Base-by-base conservation (phyloP, 2,113 vertebrate genomes). In the Tragelaphus scriptus region DNA sequence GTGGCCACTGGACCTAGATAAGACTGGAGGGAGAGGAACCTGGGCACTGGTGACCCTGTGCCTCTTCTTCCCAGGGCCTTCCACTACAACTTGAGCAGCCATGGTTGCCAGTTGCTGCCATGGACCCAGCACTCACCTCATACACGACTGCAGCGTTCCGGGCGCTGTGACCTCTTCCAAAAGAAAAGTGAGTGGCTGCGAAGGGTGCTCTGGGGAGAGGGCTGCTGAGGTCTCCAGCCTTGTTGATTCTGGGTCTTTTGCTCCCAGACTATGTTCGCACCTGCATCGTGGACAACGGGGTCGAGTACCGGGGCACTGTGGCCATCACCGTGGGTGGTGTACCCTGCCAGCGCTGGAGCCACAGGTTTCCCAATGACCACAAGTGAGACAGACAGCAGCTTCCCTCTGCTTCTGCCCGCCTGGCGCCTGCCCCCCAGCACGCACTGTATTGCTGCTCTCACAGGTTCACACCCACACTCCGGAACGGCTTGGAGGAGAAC, bases 311-410 rank as follows among this genome's bases (percentile, higher is more conserved):
- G 0, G 99, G 99, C 90, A 99, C 98, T 0, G 98, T 98, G 68
- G 99, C 99, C 77, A 98, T 40, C 2, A 99, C 99, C 0, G 98
- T 94, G 68, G 99, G 98, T 2, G 99, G 99, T 3, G 98, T 99
- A 97, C 99, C 89, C 88, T 99, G 99, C 97, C 99, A 99, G 89
- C 99, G 97, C 47, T 99, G 99, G 99, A 99, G 98, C 96, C 99
- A 99, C 88, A 99, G 98, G 14, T 99, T 99, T 51, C 99, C 99
- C 26, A 99, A 99, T 3, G 99, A 99, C 82, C 99, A 99, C 99
- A 99, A 96, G 97, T 97, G 94, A 98, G 97, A 28, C 36, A 30
- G 56, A 79, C 47, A 44, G 11, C 26, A 44, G 8, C 26, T 61
- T n/a, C 47, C n/a, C 12, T 23, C 36, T 4, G 19, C 51, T 40